phyloP scores from a whole-genome alignment of 2,113 vertebrate species.

The Thunnus thynnus region DNA sequence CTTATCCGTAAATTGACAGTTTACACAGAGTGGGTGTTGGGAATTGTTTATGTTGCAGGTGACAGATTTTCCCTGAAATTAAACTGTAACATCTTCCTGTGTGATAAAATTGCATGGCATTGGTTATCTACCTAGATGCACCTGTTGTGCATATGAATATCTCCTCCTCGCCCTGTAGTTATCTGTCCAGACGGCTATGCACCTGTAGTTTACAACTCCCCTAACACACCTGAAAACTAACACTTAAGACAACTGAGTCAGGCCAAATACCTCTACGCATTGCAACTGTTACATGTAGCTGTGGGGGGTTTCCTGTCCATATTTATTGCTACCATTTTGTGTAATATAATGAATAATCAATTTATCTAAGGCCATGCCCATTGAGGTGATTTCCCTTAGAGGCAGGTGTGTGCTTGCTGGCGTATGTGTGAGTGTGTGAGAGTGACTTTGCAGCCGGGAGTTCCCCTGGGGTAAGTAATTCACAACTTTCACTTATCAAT shows the following conservation, averaged over 20 bases:
- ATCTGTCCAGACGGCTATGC: constrained; percentile 46
- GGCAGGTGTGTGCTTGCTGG: constrained; percentile 63
- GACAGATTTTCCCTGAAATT: background rate
- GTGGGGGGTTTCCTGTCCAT: constrained; percentile 22
- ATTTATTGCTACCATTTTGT: constrained; percentile 22
- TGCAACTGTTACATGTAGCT: background rate
- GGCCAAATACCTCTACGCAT: constrained; percentile 56
- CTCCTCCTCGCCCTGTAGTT: constrained; percentile 30
- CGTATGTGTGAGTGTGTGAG: constrained; percentile 28
- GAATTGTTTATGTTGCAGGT: constrained; percentile 5
- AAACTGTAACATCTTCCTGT: background rate
- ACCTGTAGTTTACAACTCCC: constrained; percentile 71
- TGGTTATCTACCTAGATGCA: constrained; percentile 29
- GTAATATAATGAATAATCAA: constrained; percentile 31
- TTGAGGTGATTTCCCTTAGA: constrained; percentile 56
- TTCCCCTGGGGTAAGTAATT: constrained; percentile 44
- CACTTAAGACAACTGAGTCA: constrained; percentile 10
- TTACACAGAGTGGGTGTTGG: background rate
- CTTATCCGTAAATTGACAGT: background rate
- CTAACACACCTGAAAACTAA: constrained; percentile 23
- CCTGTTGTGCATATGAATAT: constrained; percentile 66
- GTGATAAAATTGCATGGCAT: constrained; percentile 36
- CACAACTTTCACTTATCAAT: constrained; percentile 61
- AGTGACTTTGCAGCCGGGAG: constrained; percentile 30
- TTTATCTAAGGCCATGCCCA: constrained; percentile 24